Evolutionary conservation across 2,888 invertebrate genomes (phyloP), one percentile per base, ranked within the genome.

Genomic region (Andrena haemorrhoa): DNA sequence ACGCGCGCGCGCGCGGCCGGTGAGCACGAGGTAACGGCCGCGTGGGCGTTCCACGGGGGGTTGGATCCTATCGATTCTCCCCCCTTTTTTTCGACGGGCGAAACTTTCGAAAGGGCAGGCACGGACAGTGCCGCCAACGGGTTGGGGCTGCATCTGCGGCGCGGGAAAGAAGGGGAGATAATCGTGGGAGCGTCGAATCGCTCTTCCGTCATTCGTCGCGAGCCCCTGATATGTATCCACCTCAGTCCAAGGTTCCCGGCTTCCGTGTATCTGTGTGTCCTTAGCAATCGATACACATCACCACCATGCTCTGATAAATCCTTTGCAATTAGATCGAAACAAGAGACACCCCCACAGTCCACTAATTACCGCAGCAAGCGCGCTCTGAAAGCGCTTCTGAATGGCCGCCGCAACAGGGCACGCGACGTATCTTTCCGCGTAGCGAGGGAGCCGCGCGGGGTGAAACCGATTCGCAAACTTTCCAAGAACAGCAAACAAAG

Each of bases 71-170:
- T 88, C 85, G 88, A 88, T 88, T 83, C 83, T 79, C 77, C 72
- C 85, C 75, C 75, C 75, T 85, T 88, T 76, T 85, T 88, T 88
- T 86, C 80, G 75, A 84, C 84, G 64, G 64, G 60, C 81, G 68
- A 84, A 85, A 86, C 83, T 88, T 80, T 87, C 76, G 79, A 86
- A 71, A 68, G 60, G 10, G 56, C 23, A 20, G 23, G 26, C 26
- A 47, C n/a, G 7, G 47, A 61, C 66, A 35, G 47, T 23, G 47
- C 35, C n/a, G 61, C 61, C 26, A 33, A 53, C 58, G 66, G 51
- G 58, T 10, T 31, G 26, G 41, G 47, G 33, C 12, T n/a, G 61
- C 51, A 12, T n/a, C 12, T 29, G n/a, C 2, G 4, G 29, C n/a
- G 29, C 12, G 5, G 51, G 49, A 20, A 10, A 23, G 16, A 26